Percentiles rank a stretch among this genome's conserved stretches.
phyloP scores from a whole-genome alignment of 2,113 vertebrate genomes.

The Pseudopodoces humilis region DNA sequence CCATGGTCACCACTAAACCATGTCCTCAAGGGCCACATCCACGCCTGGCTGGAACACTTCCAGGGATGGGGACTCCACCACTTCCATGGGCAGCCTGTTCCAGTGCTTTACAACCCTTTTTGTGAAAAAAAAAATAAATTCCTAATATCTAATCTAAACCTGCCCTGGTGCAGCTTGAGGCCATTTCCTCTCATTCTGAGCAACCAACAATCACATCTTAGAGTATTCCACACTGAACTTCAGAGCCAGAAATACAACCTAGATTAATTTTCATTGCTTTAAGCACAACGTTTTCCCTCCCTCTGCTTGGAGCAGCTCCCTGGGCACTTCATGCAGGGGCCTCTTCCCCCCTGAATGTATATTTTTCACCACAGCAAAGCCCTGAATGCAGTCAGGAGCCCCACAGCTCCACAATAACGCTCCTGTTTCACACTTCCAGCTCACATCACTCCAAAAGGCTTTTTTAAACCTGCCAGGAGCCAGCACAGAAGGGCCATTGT shows the following conservation, averaged over 20 bases:
- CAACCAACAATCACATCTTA: neutral
- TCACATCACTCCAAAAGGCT: neutral
- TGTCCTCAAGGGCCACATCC: neutral
- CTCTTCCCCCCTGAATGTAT: neutral
- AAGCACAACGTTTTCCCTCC: neutral
- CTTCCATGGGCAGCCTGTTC: neutral
- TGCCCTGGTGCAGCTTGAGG: neutral
- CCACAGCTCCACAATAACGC: neutral
- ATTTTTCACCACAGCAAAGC: neutral
- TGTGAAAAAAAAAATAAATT: neutral
- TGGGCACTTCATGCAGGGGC: neutral
- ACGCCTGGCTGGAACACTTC: rapidly evolving
- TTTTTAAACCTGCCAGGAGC: neutral
- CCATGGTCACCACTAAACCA: neutral
- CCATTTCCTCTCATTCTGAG: neutral
- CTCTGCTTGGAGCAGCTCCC: neutral
- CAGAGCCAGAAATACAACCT: neutral
- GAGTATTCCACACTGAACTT: neutral
- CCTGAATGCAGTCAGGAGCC: neutral
- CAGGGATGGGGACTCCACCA: neutral
- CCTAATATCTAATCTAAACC: neutral
- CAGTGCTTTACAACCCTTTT: neutral
- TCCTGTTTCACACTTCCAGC: conserved; percentile 25
- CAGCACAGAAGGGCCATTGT: conserved; percentile 51
- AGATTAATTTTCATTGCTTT: neutral